phyloP scores from a whole-genome alignment of 2,797 vertebrate species.

The Phataginus tetradactyla region DNA sequence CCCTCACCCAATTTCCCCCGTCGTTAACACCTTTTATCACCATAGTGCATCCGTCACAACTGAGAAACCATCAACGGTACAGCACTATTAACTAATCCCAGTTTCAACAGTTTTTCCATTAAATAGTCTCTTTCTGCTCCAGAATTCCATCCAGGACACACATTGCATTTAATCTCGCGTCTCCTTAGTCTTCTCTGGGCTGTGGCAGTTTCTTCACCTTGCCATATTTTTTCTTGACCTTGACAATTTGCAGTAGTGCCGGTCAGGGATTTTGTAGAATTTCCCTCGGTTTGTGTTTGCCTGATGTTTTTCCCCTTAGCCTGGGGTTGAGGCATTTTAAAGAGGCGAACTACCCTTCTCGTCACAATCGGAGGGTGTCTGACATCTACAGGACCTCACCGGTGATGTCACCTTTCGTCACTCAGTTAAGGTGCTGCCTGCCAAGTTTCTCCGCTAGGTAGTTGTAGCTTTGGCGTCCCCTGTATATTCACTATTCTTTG shows the following conservation, averaged over 20 bases:
- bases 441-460: not conserved
- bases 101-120: not conserved
- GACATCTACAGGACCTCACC: not conserved
- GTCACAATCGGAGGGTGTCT: not conserved
- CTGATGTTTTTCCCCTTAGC: not conserved
- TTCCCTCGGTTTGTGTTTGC: not conserved
- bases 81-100: not conserved
- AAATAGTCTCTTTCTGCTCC: not conserved
- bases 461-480: not conserved
- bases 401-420: not conserved
- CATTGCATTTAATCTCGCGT: not conserved
- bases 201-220: not conserved
- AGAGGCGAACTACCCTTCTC: not conserved
- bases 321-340: not conserved
- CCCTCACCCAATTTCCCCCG: not conserved
- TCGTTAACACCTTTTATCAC: not conserved
- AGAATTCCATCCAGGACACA: not conserved
- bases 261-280: conserved; percentile 17
- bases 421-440: not conserved
- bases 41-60: not conserved
- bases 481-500: not conserved
- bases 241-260: not conserved
- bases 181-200: not conserved
- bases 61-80: not conserved
- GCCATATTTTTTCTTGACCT: not conserved